These are phyloP conservation scores for Rhynchophorus ferrugineus DNA, from an alignment of 1,140 invertebrate species.

Conservation along the genomic window DNA sequence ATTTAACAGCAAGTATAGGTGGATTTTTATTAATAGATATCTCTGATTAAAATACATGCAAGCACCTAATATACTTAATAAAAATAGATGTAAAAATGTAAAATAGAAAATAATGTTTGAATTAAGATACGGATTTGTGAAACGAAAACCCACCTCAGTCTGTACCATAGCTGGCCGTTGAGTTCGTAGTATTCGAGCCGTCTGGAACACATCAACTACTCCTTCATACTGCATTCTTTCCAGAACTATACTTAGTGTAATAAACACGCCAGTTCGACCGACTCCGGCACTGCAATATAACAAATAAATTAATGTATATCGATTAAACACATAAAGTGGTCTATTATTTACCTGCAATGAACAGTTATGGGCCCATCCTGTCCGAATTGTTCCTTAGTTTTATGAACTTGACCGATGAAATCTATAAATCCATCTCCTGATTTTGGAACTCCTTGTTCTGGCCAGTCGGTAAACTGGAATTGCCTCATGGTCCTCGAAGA, in stretches of 20 bases:
- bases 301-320: not conserved
- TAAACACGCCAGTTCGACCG: constrained; percentile 96
- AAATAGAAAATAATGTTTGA: too few relatives aligned
- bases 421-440: constrained; percentile 97
- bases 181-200: constrained; percentile 93
- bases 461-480: constrained; percentile 99
- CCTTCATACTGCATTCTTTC: constrained; percentile 99
- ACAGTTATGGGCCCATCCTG: constrained; percentile 99
- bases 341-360: constrained; percentile 74
- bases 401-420: constrained; percentile 98
- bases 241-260: constrained; percentile 94
- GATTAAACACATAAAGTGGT: not conserved
- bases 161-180: constrained; percentile 99
- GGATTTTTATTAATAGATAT: too few relatives aligned
- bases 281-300: constrained; percentile 70
- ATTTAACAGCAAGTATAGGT: too few relatives aligned
- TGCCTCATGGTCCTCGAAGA: constrained; percentile 93
- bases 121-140: too few relatives aligned
- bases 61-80: too few relatives aligned
- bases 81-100: too few relatives aligned
- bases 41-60: too few relatives aligned
- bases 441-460: constrained; percentile 95
- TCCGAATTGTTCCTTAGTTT: constrained; percentile 99
- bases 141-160: too few relatives aligned
- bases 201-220: constrained; percentile 98